A percentile compares a stretch with the other conserved stretches of the same genome.
These are phyloP conservation scores for silkworm (Bombyx mori) DNA, from an alignment of 1,140 invertebrate species.

Conservation along the genomic window DNA sequence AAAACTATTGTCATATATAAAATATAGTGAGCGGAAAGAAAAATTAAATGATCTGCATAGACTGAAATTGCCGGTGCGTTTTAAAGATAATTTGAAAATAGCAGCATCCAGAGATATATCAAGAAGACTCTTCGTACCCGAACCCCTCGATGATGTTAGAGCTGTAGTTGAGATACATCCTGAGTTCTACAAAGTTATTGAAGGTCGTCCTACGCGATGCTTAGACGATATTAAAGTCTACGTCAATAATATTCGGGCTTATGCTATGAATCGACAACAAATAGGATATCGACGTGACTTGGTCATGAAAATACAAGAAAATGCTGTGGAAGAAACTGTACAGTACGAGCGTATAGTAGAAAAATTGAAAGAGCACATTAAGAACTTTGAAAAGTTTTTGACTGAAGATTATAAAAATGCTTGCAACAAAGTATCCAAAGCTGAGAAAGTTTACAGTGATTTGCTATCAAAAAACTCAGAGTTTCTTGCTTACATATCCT, in stretches of 20 bases:
- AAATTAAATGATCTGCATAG: constrained; percentile 34
- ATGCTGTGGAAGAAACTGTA: constrained; percentile 70
- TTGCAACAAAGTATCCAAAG: constrained; percentile 66
- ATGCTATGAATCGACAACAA: constrained; percentile 72
- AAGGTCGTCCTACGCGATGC: constrained; percentile 71
- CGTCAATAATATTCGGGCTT: constrained; percentile 70
- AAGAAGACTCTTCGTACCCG: constrained; percentile 51
- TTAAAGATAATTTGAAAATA: constrained; percentile 55
- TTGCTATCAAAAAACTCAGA: constrained; percentile 69
- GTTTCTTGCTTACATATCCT: constrained; percentile 62
- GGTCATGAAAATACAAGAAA: constrained; percentile 73
- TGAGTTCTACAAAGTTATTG: constrained; percentile 74
- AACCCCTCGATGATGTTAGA: constrained; percentile 53
- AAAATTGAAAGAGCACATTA: constrained; percentile 70
- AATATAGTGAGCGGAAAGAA: constrained; percentile 56
- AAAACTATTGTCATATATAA: constrained; percentile 60
- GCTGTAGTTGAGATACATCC: constrained; percentile 75
- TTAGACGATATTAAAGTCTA: constrained; percentile 73
- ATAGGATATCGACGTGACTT: constrained; percentile 74
- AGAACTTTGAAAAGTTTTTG: constrained; percentile 75
- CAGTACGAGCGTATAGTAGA: constrained; percentile 69
- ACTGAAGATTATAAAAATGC: constrained; percentile 74
- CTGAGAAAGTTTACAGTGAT: constrained; percentile 63
- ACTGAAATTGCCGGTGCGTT: constrained; percentile 39
- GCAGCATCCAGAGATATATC: constrained; percentile 56